Base-by-base conservation (phyloP, 64 coral and sea anemone genomes). In the Dendronephthya gigantea region DNA sequence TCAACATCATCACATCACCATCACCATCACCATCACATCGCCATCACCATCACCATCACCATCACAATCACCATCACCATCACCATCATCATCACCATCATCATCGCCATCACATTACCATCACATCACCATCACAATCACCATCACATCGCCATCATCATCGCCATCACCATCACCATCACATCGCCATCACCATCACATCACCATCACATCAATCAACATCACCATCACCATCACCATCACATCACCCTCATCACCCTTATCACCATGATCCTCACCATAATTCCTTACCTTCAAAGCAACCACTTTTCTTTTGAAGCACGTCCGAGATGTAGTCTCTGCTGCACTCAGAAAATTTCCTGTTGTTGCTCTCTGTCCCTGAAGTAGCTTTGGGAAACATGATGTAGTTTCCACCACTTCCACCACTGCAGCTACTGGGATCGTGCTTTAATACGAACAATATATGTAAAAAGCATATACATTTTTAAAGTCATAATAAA, bases 381-480 rank as follows among this genome's bases (percentile, higher is more conserved):
- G 89, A 90, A 10, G 95, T 98, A 1, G 95, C 95, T 32, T 88
- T 81, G 27, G 95, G 86, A 81, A 98, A 98, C 95, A 98, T 98
- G 72, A 98, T 98, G 47, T 83, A 98, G 33, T 98, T 98, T 1
- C 92, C 92, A 9, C 35, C 48, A 52, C 48, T 84, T 9, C 92
- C 87, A 33, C 25, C 33, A n/a, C 95, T 90, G 1, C n/a, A 52
- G 14, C 81, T 41, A 79, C 83, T 31, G 22, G 25, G 27, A 56
- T 98, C 95, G 48, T 98, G 95, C 95, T 98, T 68, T 31, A 45
- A 85, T 37, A 14, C 22, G 29, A 69, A 86, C 16, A 40, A 27
- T n/a, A n/a, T n/a, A n/a, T n/a, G n/a, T n/a, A n/a, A n/a, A n/a
- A n/a, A n/a, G n/a, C n/a, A n/a, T n/a, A n/a, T n/a, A n/a, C n/a